phyloP scores from a whole-genome alignment of 1,140 invertebrate species.

The Ptiloglossa arizonensis region DNA sequence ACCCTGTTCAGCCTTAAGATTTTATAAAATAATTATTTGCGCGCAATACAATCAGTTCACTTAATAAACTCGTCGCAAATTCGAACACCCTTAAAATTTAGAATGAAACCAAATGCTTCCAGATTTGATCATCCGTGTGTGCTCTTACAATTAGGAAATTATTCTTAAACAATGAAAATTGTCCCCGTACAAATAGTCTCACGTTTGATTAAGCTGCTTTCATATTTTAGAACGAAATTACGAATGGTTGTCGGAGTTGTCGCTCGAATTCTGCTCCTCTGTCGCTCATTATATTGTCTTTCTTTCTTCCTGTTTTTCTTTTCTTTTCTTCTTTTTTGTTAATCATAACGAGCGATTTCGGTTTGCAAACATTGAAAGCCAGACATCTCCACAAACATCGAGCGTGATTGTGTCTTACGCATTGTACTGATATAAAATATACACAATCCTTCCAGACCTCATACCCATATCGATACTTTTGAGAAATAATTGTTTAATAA shows the following conservation, averaged over 20 bases:
- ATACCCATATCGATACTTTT: background rate
- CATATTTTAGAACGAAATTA: background rate
- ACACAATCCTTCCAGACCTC: constrained; percentile 14
- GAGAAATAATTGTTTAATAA: background rate
- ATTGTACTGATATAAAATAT: constrained; percentile 21
- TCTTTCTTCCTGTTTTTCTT: too few relatives aligned
- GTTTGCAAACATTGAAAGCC: background rate
- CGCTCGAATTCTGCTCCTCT: background rate
- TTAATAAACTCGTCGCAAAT: background rate
- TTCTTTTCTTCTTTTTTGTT: background rate
- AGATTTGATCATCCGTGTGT: constrained; percentile 19
- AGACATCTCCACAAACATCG: constrained; percentile 5
- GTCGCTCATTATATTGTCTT: too few relatives aligned
- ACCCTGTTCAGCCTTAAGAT: constrained; percentile 35
- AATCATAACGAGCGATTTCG: background rate
- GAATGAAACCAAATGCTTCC: background rate
- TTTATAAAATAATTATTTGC: constrained; percentile 29
- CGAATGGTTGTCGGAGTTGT: background rate
- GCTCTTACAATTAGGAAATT: constrained; percentile 10
- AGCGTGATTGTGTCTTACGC: constrained; percentile 39
- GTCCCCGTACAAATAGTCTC: constrained; percentile 4
- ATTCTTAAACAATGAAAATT: background rate
- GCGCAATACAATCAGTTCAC: constrained; percentile 20
- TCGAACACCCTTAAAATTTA: constrained; percentile 2
- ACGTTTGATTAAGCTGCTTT: background rate